Conservation (phyloP, 1,140 invertebrate genomes). For the Papilio machaon region DNA sequence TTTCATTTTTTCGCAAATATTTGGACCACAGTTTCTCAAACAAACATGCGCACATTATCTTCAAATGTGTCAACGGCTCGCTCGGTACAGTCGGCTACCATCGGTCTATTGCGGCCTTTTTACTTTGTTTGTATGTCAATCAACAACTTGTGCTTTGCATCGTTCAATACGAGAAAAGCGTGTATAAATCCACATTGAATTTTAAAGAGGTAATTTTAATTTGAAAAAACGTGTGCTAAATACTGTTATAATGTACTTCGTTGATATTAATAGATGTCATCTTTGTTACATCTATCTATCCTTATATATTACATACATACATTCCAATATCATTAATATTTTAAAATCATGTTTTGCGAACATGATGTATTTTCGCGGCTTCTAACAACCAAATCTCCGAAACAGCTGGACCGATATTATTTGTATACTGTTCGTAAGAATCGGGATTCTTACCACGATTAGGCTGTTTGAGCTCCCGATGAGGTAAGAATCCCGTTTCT, state of each 20-base stretch:
- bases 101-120: conserved; percentile 57
- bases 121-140: conserved; percentile 47
- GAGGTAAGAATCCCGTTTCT: too few species aligned
- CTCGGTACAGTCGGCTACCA: conserved; percentile 53
- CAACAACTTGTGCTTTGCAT: conserved; percentile 34
- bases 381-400: too few species aligned
- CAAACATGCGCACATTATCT: conserved; percentile 76
- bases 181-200: conserved; percentile 5
- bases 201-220: background rate
- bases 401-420: too few species aligned
- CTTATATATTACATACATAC: too few species aligned
- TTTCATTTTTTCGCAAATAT: background rate
- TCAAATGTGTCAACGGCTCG: conserved; percentile 78
- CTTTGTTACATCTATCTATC: background rate
- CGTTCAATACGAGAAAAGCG: conserved; percentile 7
- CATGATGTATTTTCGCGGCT: too few species aligned
- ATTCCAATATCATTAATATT: too few species aligned
- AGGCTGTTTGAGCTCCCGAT: too few species aligned
- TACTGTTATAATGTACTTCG: too few species aligned
- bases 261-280: too few species aligned
- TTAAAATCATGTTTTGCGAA: too few species aligned
- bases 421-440: too few species aligned
- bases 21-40: conserved; percentile 49
- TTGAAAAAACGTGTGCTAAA: background rate
- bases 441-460: too few species aligned